Base-by-base conservation (phyloP, 2,797 vertebrate species). In the Leptatherina wallacei region DNA sequence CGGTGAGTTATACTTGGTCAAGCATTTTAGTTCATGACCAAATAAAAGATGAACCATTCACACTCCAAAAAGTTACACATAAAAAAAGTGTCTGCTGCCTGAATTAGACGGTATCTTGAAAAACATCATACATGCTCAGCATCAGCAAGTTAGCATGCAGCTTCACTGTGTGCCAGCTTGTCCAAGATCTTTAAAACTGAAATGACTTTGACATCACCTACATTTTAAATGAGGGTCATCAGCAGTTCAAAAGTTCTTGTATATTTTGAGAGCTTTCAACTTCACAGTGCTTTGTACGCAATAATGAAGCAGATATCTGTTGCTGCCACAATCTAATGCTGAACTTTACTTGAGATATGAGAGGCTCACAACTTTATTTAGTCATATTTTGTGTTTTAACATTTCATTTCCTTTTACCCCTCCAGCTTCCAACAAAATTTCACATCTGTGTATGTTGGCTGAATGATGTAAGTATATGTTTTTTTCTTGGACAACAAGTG, bases 401-500 rank as follows among this genome's bases (percentile, higher is more conserved):
- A 4, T 32, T 16, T 20, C 3, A 20, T 30, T 58, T 61, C 18
- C 42, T 18, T 40, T 57, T 29, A 27, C 24, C 56, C 5, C 18
- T 20, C 6, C 0, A 16, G 4, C 60, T 75, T 65, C 12, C 30
- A 64, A 54, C 42, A 62, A 9, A 32, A 42, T 49, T 65, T 47
- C 29, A 38, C 16, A 59, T 58, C 6, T 42, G 38, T 7, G 3
- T 3, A 55, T 18, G 18, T 6, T 14, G 38, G 13, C 3, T 3
- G 14, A 74, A 38, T 12, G 30, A 33, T 30, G 7, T 38, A 65
- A 72, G 12, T 11, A 24, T 42, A 6, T 27, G 24, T 27, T 27
- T 27, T 64, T 71, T 70, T 33, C 70, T 75, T 57, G 10, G 52
- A 29, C n/a, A 64, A 58, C 16, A 54, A 1, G 47, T 55, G 51